These are phyloP conservation scores for Pterophyllum scalare DNA, from an alignment of 2,113 vertebrate species.

Conservation along the genomic window DNA sequence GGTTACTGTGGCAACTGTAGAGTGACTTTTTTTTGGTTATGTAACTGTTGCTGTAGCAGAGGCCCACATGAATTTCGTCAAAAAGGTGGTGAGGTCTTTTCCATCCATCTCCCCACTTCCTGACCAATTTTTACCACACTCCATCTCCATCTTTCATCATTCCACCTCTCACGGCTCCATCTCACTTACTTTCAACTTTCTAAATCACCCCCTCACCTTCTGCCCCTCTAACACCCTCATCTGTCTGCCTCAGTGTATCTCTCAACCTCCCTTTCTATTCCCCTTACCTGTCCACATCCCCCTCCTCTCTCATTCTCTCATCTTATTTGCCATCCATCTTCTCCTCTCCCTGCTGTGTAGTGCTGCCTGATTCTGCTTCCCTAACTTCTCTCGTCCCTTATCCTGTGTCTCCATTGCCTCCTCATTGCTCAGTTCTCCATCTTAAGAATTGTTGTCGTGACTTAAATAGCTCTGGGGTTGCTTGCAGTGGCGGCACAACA, in stretches of 20 bases:
- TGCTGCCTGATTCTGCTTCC: constrained; percentile 16
- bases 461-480: constrained; percentile 58
- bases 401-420: constrained; percentile 22
- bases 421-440: constrained; percentile 23
- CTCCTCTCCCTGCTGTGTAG: constrained; percentile 19
- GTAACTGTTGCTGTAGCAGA: constrained; percentile 41
- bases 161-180: constrained; percentile 46
- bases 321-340: constrained; percentile 46
- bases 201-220: constrained; percentile 36
- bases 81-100: constrained; percentile 30
- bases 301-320: constrained; percentile 46
- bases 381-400: background rate
- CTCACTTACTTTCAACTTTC: constrained; percentile 55
- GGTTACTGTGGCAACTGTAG: constrained; percentile 64
- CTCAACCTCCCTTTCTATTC: constrained; percentile 27
- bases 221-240: constrained; percentile 37
- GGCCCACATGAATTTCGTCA: constrained; percentile 41
- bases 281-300: constrained; percentile 35
- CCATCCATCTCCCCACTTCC: constrained; percentile 47
- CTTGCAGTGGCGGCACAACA: constrained; percentile 15
- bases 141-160: constrained; percentile 63
- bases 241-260: constrained; percentile 36
- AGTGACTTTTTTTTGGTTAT: constrained; percentile 57
- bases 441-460: constrained; percentile 26
- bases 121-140: constrained; percentile 30